Percentiles rank a stretch among this genome's conserved stretches.
phyloP scores from a whole-genome alignment of 2,888 invertebrate species.

The Metopia argyrocephala region DNA sequence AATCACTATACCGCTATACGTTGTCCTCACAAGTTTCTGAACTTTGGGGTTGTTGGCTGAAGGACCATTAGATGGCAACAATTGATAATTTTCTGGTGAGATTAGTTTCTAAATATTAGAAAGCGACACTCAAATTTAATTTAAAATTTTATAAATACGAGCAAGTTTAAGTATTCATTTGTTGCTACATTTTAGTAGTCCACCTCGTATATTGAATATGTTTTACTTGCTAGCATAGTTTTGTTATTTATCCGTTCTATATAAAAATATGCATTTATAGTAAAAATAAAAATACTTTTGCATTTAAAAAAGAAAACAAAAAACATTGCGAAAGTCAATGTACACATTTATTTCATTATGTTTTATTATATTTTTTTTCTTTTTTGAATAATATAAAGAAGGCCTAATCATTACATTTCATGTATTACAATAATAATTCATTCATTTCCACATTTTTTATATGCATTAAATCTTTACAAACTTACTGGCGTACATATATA shows the following conservation, averaged over 20 bases:
- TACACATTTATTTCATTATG: constrained; percentile 4
- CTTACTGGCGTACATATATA: not conserved
- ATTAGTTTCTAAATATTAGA: too few relatives aligned
- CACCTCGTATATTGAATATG: not conserved
- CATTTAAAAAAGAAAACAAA: not conserved
- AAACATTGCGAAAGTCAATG: constrained; percentile 47
- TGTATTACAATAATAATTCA: constrained; percentile 61
- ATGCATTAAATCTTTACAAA: constrained; percentile 4
- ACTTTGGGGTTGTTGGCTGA: too few relatives aligned
- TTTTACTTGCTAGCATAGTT: not conserved
- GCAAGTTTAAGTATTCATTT: too few relatives aligned
- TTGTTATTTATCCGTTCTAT: constrained; percentile 43
- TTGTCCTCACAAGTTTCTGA: too few relatives aligned
- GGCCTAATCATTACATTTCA: constrained; percentile 49
- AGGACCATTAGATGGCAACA: too few relatives aligned
- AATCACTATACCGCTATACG: too few relatives aligned
- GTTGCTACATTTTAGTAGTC: not conserved
- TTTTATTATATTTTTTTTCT: constrained; percentile 14
- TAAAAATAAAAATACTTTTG: not conserved
- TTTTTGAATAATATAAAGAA: constrained; percentile 15
- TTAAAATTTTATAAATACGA: too few relatives aligned
- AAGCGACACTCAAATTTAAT: too few relatives aligned
- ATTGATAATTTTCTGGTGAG: too few relatives aligned
- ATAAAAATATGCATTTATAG: constrained; percentile 8
- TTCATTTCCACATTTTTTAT: constrained; percentile 44